Conservation (phyloP, 2,888 invertebrate species). For the Synanthedon tipuliformis region DNA sequence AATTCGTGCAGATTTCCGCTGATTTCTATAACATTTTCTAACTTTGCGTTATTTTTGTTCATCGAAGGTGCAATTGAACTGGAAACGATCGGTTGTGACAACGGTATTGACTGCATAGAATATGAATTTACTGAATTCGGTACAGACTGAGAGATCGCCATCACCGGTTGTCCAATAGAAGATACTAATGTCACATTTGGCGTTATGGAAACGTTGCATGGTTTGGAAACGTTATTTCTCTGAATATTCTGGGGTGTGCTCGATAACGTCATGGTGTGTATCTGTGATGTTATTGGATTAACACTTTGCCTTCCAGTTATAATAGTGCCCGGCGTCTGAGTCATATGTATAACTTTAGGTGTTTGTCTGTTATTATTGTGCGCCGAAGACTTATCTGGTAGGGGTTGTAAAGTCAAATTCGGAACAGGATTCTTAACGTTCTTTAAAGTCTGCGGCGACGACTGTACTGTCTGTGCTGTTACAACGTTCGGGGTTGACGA, state of each 20-base stretch:
- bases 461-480: conserved; percentile 50
- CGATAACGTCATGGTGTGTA: conserved; percentile 53
- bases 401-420: conserved; percentile 59
- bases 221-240: conserved; percentile 42
- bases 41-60: conserved; percentile 54
- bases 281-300: conserved; percentile 64
- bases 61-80: conserved; percentile 55
- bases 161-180: conserved; percentile 57
- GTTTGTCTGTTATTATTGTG: conserved; percentile 41
- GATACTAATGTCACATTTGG: conserved; percentile 59
- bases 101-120: conserved; percentile 55
- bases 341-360: conserved; percentile 62
- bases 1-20: conserved; percentile 57
- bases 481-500: conserved; percentile 56
- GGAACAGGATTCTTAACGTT: conserved; percentile 51
- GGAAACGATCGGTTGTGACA: conserved; percentile 62
- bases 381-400: conserved; percentile 51
- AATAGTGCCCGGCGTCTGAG: conserved; percentile 32
- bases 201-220: conserved; percentile 47
- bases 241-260: conserved; percentile 46
- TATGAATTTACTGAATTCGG: conserved; percentile 46
- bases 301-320: conserved; percentile 49
- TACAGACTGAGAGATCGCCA: conserved; percentile 60
- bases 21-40: conserved; percentile 60
- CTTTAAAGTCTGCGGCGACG: conserved; percentile 50